Percentiles rank a stretch among this genome's conserved stretches.
These are phyloP conservation scores for Buteo buteo DNA, from an alignment of 2,113 vertebrate genomes.

Conservation along the genomic window DNA sequence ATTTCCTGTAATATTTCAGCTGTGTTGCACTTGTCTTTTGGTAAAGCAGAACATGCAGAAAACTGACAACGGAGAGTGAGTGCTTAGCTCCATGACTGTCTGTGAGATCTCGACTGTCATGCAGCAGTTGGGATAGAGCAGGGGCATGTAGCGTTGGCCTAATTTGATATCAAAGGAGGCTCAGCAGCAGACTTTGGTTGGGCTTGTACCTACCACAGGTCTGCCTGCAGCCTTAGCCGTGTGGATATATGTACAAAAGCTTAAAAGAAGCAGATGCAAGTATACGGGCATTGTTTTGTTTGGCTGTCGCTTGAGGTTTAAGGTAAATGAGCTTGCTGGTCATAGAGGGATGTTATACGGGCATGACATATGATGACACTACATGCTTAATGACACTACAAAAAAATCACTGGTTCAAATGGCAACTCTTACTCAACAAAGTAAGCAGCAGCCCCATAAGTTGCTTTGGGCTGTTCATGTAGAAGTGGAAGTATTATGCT, in stretches of 20 bases:
- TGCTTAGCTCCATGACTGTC: not conserved
- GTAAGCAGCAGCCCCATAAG: not conserved
- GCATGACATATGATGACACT: too few relatives aligned
- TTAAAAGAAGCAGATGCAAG: not conserved
- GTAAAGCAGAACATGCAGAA: not conserved
- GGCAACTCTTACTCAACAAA: not conserved
- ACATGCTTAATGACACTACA: not conserved
- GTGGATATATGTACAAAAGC: accelerated
- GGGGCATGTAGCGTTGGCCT: not conserved
- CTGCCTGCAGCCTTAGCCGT: not conserved
- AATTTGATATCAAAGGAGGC: not conserved
- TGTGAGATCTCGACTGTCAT: not conserved
- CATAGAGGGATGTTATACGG: not conserved
- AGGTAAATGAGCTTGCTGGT: not conserved
- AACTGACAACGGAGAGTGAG: not conserved
- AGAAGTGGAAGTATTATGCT: not conserved
- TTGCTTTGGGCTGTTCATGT: not conserved
- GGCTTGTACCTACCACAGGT: not conserved
- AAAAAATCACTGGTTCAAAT: not conserved
- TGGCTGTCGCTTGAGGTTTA: not conserved
- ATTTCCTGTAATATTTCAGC: not conserved
- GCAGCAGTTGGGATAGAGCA: not conserved
- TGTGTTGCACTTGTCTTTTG: not conserved
- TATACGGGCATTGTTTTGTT: not conserved
- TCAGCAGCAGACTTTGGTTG: not conserved